Base-by-base conservation (phyloP, 1,140 invertebrate genomes). In the Augochlora pura region DNA sequence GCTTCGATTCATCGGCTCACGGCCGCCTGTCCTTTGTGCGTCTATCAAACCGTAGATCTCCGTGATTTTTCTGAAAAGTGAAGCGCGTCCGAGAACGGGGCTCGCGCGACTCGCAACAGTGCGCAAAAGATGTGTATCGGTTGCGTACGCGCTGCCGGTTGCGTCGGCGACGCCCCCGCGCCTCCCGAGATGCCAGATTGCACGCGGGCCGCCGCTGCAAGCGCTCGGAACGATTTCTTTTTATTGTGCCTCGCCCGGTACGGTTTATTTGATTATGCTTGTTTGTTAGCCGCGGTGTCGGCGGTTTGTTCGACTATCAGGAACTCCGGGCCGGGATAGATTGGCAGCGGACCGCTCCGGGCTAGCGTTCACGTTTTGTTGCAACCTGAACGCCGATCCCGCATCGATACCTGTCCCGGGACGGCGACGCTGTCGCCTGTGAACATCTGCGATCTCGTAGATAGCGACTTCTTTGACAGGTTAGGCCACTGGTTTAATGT, bases 111-210 rank as follows among this genome's bases (percentile, higher is more conserved):
- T 86, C 85, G 83, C 81, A 78, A 81, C 80, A 57, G 70, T 71
- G 75, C 27, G 78, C 71, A 63, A 46, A 32, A 86, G 86, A 88
- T 88, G 83, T 83, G 86, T 87, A 86, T 82, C 74, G 82, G 82
- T 59, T 46, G 72, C 77, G 67, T 81, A 73, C 75, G 75, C 77
- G 73, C 81, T 85, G 68, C 80, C 79, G 80, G 84, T 88, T 86
- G 84, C 83, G 81, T 84, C 83, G 70, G 42, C 76, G 79, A 90
- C 88, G 89, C 88, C 88, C 83, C 87, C 89, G 84, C 87, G 64
- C 42, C 42, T 10, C 42, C 38, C 65, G 59, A 80, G 87, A 87
- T 89, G 73, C 23, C 64, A 85, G 88, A 90, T 89, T 88, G 80
- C 74, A 72, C 72, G 32, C 75, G 60, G 71, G 69, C 62, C n/a